Base-by-base conservation (phyloP, 2,888 invertebrate genomes). In the Taphrorychus bicolor region DNA sequence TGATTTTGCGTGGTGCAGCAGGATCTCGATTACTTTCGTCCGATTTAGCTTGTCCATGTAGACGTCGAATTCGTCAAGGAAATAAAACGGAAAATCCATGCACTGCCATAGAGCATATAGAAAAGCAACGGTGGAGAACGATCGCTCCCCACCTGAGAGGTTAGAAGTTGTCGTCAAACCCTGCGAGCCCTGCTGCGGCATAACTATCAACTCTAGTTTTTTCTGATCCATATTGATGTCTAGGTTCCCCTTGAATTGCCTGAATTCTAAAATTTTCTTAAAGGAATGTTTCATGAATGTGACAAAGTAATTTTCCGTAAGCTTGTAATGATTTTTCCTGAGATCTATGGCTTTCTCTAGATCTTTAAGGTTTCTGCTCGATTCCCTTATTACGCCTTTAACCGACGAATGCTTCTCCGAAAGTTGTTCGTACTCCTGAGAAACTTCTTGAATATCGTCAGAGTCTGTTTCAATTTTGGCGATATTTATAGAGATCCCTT, bases 61-160 rank as follows among this genome's bases (percentile, higher is more conserved):
- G 0, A 98, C 96, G 79, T 98, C 97, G 80, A 97, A 98, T 85
- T 98, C 98, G 82, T 98, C 98, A 74, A 98, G 85, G 81, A 96
- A 90, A 85, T 92, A 92, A 83, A 98, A 97, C 0, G 98, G 98
- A 76, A 94, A 88, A 77, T 93, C 91, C 77, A 95, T 92, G 72
- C 92, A 91, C 67, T 94, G 91, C 98, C 98, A 98, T 24, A 98
- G 85, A 23, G 97, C 89, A 82, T 97, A 88, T 72, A 98, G 88
- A 81, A 98, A 94, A 32, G 95, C 94, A 7, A 97, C 93, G 0
- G 97, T 98, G n/a, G 95, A 91, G 83, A 93, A 98, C 1, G 96
- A 96, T 63, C 96, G 87, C 84, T 98, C 98, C 3, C 98, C 98
- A 41, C 98, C 98, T 0, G 97, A 97, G 71, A 98, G 85, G 70